These are phyloP conservation scores for Hemiprocne comata DNA, from an alignment of 2,113 vertebrate species.

Conservation along the genomic window DNA sequence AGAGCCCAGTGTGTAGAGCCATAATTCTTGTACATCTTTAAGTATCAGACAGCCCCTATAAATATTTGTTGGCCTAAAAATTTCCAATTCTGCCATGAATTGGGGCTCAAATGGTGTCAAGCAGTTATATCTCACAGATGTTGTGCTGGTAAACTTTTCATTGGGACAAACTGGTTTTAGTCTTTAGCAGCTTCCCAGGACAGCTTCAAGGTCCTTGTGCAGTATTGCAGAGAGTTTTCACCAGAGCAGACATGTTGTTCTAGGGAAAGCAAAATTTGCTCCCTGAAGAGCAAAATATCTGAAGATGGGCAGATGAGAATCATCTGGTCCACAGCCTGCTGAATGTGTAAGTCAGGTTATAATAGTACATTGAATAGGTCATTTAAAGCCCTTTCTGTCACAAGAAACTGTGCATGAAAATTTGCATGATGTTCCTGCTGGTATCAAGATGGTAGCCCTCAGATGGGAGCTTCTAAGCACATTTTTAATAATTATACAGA, in stretches of 20 bases:
- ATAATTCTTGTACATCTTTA: constrained; percentile 17
- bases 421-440: not conserved
- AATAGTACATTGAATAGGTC: accelerated
- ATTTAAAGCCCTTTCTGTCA: not conserved
- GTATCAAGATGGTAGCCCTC: not conserved
- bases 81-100: not conserved
- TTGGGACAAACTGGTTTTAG: not conserved
- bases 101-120: not conserved
- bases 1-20: not conserved
- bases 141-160: not conserved
- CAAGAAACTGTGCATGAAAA: not conserved
- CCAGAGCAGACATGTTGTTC: not conserved
- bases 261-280: not conserved
- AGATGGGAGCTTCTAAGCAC: not conserved
- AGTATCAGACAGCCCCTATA: constrained; percentile 26
- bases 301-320: not conserved
- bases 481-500: not conserved
- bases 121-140: not conserved
- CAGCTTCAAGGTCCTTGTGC: not conserved
- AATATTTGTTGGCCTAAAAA: constrained; percentile 21
- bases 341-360: not conserved
- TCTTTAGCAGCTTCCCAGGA: not conserved
- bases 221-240: not conserved
- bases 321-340: not conserved
- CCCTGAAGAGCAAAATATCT: not conserved